phyloP scores from a whole-genome alignment of 2,113 vertebrate species.

The Xyrauchen texanus region DNA sequence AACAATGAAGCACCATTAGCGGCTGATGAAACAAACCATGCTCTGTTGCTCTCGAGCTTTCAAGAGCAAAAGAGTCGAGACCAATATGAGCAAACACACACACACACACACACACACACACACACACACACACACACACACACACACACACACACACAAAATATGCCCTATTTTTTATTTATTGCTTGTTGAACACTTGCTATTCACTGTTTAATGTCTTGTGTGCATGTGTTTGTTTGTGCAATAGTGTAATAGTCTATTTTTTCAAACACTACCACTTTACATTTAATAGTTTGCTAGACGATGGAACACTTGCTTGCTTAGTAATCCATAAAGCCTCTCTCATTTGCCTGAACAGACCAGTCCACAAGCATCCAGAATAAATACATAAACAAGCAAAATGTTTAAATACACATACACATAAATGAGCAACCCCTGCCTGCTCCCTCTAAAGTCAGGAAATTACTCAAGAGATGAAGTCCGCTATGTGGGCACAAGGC shows the following conservation, averaged over 20 bases:
- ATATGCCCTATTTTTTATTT: conserved; percentile 25
- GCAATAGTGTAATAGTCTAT: conserved; percentile 12
- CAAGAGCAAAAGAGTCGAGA: not conserved
- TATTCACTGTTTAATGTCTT: conserved; percentile 23
- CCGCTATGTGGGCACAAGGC: conserved; percentile 26
- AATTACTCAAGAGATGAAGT: conserved; percentile 52
- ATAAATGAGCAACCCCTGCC: conserved; percentile 43
- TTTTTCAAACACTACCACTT: conserved; percentile 40
- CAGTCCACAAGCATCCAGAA: conserved; percentile 20
- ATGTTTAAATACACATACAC: conserved; percentile 49
- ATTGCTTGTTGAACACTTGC: conserved; percentile 36
- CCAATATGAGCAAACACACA: conserved; percentile 5
- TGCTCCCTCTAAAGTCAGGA: conserved; percentile 43
- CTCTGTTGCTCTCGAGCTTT: conserved; percentile 1
- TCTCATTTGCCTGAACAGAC: conserved; percentile 31
- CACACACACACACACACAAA: conserved; percentile 24
- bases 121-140: conserved; percentile 37
- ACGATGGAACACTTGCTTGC: conserved; percentile 33
- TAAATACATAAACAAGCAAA: conserved; percentile 55
- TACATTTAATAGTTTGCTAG: conserved; percentile 37
- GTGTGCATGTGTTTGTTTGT: conserved; percentile 8
- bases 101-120: conserved; percentile 38
- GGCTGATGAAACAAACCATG: conserved; percentile 22
- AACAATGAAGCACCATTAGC: conserved; percentile 4
- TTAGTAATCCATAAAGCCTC: conserved; percentile 43